A percentile compares a stretch with the other conserved stretches of the same genome.
Evolutionary conservation across 1,140 invertebrate genomes (phyloP).

Genomic region (Macrostomum lignano): DNA sequence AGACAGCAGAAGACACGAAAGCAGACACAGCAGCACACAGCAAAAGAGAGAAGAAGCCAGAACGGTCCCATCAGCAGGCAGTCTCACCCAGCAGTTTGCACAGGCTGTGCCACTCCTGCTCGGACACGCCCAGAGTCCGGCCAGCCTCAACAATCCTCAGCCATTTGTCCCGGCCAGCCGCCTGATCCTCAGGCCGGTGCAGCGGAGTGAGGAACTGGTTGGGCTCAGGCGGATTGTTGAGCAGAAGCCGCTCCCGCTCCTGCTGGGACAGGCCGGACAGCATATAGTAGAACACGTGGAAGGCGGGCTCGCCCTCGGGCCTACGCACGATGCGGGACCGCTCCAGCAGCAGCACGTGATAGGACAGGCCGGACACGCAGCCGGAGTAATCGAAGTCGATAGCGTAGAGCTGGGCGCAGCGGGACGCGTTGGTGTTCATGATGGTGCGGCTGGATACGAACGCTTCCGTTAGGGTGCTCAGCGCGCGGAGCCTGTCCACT

Average conservation of each 20-base stretch:
- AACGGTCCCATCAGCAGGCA: too few species aligned
- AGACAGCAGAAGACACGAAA: too few species aligned
- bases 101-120: not conserved
- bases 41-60: too few species aligned
- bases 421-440: slow-evolving; percentile 52
- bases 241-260: slow-evolving; percentile 33
- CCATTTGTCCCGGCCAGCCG: too few species aligned
- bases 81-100: slow-evolving; percentile 41
- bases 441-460: slow-evolving; percentile 56
- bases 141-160: too few species aligned
- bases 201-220: slow-evolving; percentile 47
- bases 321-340: slow-evolving; percentile 41
- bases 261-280: slow-evolving; percentile 47
- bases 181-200: too few species aligned
- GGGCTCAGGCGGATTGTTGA: slow-evolving; percentile 44
- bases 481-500: too few species aligned
- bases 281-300: slow-evolving; percentile 51
- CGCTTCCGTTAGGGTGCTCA: slow-evolving; percentile 56
- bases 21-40: too few species aligned
- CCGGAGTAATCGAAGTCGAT: slow-evolving; percentile 70
- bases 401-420: slow-evolving; percentile 56
- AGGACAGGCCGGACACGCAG: slow-evolving; percentile 34
- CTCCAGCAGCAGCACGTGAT: slow-evolving; percentile 41
- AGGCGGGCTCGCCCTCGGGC: slow-evolving; percentile 41
- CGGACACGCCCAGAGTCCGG: not conserved